A percentile compares a stretch with the other conserved stretches of the same genome.
These are phyloP conservation scores for Calliphora vicina DNA, from an alignment of 1,140 invertebrate genomes.

Conservation along the genomic window DNA sequence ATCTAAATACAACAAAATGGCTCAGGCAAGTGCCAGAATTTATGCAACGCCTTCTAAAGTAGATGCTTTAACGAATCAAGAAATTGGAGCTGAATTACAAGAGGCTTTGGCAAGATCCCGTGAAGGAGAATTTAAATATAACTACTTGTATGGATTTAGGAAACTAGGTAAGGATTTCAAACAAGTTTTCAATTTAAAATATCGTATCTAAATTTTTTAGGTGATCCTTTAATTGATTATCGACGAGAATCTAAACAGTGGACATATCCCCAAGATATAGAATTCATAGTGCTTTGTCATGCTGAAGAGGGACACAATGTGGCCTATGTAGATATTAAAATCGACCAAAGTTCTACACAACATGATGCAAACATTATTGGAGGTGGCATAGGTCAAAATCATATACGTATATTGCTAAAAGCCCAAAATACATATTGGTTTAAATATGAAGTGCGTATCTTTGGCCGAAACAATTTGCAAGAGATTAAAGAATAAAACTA, in stretches of 20 bases:
- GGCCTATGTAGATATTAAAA: neutral
- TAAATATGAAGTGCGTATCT: conserved; percentile 1
- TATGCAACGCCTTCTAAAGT: neutral
- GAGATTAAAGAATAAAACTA: neutral
- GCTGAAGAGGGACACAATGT: neutral
- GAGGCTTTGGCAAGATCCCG: neutral
- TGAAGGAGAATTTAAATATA: neutral
- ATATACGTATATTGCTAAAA: neutral
- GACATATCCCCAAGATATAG: neutral
- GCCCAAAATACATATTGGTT: conserved; percentile 15
- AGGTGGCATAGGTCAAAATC: neutral
- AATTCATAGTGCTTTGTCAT: neutral
- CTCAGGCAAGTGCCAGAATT: neutral
- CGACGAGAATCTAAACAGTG: neutral
- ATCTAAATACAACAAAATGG: no score
- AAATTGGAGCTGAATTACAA: neutral
- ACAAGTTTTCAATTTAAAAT: no score
- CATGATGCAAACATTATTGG: neutral
- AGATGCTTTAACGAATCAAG: neutral
- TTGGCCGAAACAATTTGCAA: neutral
- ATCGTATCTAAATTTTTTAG: neutral
- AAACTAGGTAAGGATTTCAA: neutral
- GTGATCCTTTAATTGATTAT: neutral
- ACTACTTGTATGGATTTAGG: neutral
- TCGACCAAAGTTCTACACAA: neutral